Percentiles rank a stretch among this genome's conserved stretches.
Conservation (phyloP, 1,140 invertebrate species). For the Drosophila sechellia region DNA sequence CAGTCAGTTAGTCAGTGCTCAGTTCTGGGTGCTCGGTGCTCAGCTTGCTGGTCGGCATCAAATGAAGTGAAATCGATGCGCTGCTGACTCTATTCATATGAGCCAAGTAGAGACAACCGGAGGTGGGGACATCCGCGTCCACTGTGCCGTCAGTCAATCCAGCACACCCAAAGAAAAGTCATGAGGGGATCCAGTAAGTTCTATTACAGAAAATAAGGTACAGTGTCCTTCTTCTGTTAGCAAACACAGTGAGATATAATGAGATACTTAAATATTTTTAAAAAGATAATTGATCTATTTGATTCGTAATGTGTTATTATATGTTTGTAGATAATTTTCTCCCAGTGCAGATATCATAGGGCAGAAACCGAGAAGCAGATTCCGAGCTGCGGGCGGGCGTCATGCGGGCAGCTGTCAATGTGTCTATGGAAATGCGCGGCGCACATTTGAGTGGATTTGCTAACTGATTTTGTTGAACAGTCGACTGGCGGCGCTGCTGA, state of each 20-base stretch:
- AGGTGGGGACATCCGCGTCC: conserved; percentile 21
- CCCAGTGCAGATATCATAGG: conserved; percentile 19
- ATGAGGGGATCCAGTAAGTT: too few species aligned
- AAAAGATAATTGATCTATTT: too few species aligned
- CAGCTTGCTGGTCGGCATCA: conserved; percentile 68
- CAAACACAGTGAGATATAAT: too few species aligned
- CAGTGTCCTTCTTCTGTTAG: too few species aligned
- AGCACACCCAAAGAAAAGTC: conserved; percentile 14
- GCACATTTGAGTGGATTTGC: conserved; percentile 81
- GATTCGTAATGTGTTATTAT: too few species aligned
- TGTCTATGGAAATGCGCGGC: conserved; percentile 78
- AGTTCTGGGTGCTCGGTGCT: conserved; percentile 8
- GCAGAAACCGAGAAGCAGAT: conserved; percentile 9
- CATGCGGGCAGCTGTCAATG: conserved; percentile 80
- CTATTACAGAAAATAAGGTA: background rate
- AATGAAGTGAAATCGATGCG: conserved; percentile 83
- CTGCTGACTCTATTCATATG: conserved; percentile 79
- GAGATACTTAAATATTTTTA: too few species aligned
- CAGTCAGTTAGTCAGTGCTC: conserved; percentile 37
- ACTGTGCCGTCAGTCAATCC: conserved; percentile 27
- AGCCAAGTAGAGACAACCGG: conserved; percentile 34
- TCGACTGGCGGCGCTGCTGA: conserved; percentile 56
- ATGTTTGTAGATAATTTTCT: background rate
- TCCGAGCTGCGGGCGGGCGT: conserved; percentile 31
- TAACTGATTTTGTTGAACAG: conserved; percentile 79